Base-by-base conservation (phyloP, 2,888 invertebrate species). In the Drosophila diplacantha region DNA sequence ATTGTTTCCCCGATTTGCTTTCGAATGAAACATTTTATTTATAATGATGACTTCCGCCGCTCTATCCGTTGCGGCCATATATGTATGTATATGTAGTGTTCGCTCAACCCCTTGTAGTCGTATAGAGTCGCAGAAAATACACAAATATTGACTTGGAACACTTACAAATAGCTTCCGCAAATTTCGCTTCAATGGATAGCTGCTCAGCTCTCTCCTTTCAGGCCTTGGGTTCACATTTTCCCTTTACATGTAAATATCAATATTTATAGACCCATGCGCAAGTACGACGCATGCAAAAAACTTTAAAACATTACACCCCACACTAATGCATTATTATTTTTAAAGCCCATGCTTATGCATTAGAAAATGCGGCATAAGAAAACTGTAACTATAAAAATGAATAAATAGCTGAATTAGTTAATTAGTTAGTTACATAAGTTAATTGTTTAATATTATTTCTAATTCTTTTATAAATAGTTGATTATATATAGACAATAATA, bases 41-140 rank as follows among this genome's bases (percentile, higher is more conserved):
- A 81, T 79, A 79, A 81, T 76, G 75, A 78, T 81, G 81, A 76
- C 81, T 76, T 81, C 79, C 79, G 79, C 60, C 57, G 57, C 63
- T 60, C 50, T 58, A 71, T 68, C 59, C 56, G 22, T 14, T 34
- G 29, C 14, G 34, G 26, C 26, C 24, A 26, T 20, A 38, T 34
- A 54, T 43, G 9, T 29, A 8, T 29, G 8, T 8, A 11, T 29
- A 29, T 29, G 29, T 29, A 20, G 20, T 55, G 16, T 16, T 34
- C 38, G 51, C 32, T 41, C 44, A 46, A 53, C 62, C 46, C 39
- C 54, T 61, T 29, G 35, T 35, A 20, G 16, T 54, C 37, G 12
- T 14, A 41, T 18, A 54, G 35, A 63, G 39, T 54, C 46, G 38
- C 41, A 47, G 55, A 56, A 61, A 62, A 46, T 31, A 71, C 62